A percentile compares a stretch with the other conserved stretches of the same genome.
phyloP scores from a whole-genome alignment of 2,113 vertebrate species.

The Bubalus kerabau region DNA sequence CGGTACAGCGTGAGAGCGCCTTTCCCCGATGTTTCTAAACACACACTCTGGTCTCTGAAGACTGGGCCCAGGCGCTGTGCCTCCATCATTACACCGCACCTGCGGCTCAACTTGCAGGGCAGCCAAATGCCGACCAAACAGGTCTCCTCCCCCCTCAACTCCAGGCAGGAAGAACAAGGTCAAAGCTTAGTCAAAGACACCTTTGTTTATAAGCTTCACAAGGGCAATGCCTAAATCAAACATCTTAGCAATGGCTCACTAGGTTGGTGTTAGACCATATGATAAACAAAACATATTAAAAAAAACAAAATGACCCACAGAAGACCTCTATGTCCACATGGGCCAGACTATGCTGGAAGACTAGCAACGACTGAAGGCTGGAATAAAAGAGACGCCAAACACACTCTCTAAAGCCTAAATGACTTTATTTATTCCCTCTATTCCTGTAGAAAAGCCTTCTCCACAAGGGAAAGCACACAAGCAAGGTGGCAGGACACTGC shows the following conservation, averaged over 20 bases:
- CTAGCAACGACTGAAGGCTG: not conserved
- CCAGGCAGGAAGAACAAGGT: not conserved
- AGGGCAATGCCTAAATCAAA: not conserved
- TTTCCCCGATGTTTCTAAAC: not conserved
- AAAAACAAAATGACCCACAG: not conserved
- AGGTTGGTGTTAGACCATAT: not conserved
- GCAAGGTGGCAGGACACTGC: not conserved
- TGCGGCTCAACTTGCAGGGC: not conserved
- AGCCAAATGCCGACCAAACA: not conserved
- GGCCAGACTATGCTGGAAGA: not conserved
- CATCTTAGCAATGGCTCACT: not conserved
- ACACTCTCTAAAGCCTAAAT: not conserved
- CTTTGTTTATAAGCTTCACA: conserved; percentile 14
- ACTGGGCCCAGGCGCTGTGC: not conserved
- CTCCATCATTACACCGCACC: not conserved
- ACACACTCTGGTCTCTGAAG: not conserved
- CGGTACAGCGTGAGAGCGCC: not conserved
- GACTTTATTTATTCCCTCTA: not conserved
- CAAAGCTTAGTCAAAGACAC: not conserved
- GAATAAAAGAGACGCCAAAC: not conserved
- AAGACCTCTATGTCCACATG: not conserved
- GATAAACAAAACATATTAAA: not conserved
- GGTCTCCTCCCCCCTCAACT: not conserved
- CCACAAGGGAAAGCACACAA: not conserved
- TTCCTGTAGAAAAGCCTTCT: not conserved